Percentiles rank a stretch among this genome's conserved stretches.
Evolutionary conservation across 2,888 invertebrate genomes (phyloP).

Genomic region (Miltochrista miniata): DNA sequence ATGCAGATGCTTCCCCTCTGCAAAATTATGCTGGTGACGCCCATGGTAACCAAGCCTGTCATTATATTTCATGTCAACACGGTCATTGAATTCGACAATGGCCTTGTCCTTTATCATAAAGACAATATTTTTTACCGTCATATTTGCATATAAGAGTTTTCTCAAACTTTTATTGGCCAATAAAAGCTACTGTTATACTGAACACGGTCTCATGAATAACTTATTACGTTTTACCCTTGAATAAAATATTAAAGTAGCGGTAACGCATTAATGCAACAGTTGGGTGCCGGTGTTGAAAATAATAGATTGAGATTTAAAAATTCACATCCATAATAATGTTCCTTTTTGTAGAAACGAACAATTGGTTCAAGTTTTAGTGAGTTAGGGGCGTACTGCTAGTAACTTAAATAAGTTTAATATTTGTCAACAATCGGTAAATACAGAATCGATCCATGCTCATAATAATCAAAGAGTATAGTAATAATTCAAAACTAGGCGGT

Average conservation of each 20-base stretch:
- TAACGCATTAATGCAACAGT: neutral
- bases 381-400: too few relatives aligned
- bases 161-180: slow-evolving; percentile 47
- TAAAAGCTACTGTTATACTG: slow-evolving; percentile 32
- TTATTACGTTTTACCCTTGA: slow-evolving; percentile 21
- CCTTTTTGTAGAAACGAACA: too few relatives aligned
- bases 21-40: too few relatives aligned
- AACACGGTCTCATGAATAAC: slow-evolving; percentile 18
- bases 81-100: slow-evolving; percentile 7
- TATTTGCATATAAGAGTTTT: slow-evolving; percentile 46
- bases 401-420: too few relatives aligned
- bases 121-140: slow-evolving; percentile 37
- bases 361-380: too few relatives aligned
- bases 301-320: neutral
- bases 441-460: too few relatives aligned
- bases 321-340: too few relatives aligned
- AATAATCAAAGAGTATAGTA: too few relatives aligned
- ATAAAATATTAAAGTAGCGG: neutral
- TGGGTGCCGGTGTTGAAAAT: neutral
- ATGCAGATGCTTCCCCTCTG: too few relatives aligned
- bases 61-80: slow-evolving; percentile 15
- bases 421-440: too few relatives aligned
- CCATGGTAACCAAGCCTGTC: too few relatives aligned
- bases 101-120: slow-evolving; percentile 25
- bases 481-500: neutral